Evolutionary conservation across 2,113 vertebrate genomes (phyloP), one percentile per base, ranked within the genome.

Genomic region (Vireo altiloquus): DNA sequence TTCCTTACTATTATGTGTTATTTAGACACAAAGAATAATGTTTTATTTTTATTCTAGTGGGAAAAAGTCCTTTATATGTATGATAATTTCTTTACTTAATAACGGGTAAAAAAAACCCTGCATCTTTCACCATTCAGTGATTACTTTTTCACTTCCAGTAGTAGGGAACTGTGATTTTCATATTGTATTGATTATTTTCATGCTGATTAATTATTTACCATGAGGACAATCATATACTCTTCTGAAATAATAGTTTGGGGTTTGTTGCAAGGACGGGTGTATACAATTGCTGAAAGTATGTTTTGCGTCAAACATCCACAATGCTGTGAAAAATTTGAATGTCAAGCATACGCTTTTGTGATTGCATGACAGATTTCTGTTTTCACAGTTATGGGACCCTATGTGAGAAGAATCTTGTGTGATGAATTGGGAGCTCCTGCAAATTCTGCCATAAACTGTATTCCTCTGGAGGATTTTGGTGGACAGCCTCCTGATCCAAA

Each of bases 391-490:
- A 99, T 99, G 99, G 99, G 99, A 90, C 99, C 99, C 37, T 99
- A 99, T 31, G 99, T 99, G 74, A 98, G 99, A 82, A 98, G 98
- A 97, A 99, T 99, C 95, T 97, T 99, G 82, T 99, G 99, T 94
- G 99, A 99, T 89, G 99, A 99, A 92, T 88, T 99, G 88, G 99
- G 99, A 79, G 99, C 99, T 52, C 99, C 99, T 24, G 99, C 99
- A 74, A 99, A 99, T 97, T 99, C 99, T 82, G 99, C 99, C 27
- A 98, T 99, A 80, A 99, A 99, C 98, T 99, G 99, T 95, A 97
- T 99, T 91, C 99, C 99, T 35, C 85, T 99, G 96, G 99, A 99
- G 94, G 99, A 99, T 97, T 99, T 99, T 90, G 99, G 99, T 42
- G 99, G 99, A 19, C 99, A 98, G 66, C 98, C 98, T 91, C 99